A percentile compares a stretch with the other conserved stretches of the same genome.
phyloP scores from a whole-genome alignment of 2,113 vertebrate genomes.

The Naja naja region DNA sequence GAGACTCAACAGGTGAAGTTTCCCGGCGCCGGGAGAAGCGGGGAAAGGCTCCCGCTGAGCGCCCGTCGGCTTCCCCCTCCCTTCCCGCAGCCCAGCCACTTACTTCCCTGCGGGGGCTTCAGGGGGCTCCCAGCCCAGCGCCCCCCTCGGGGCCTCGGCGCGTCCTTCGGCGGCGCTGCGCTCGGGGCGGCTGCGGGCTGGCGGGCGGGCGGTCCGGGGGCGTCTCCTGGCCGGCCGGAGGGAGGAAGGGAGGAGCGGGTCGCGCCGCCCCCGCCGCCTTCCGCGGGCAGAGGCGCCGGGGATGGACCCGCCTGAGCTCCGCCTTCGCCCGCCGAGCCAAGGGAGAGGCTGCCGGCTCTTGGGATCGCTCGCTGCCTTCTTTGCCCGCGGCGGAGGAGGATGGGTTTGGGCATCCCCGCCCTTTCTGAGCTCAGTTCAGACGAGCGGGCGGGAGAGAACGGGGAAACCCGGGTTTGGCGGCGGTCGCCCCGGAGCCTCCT shows the following conservation, averaged over 20 bases:
- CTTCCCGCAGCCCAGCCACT: background rate
- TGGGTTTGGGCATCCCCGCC: background rate
- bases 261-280: background rate
- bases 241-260: background rate
- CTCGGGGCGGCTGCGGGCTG: background rate
- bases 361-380: too few species aligned
- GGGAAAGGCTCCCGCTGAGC: accelerated
- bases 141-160: background rate
- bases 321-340: background rate
- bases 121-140: background rate
- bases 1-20: background rate
- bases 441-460: too few species aligned
- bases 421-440: background rate
- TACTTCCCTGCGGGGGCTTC: background rate
- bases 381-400: background rate
- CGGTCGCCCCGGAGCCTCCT: background rate
- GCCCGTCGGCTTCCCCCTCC: background rate
- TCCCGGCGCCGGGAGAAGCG: background rate
- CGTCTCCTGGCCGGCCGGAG: background rate
- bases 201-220: background rate
- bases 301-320: background rate
- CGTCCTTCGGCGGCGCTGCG: background rate
- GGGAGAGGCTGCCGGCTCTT: background rate
- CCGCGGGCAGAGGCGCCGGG: background rate
- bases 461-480: too few species aligned